Base-by-base conservation (phyloP, 2,888 invertebrate species). In the Eubasilissa splendida region DNA sequence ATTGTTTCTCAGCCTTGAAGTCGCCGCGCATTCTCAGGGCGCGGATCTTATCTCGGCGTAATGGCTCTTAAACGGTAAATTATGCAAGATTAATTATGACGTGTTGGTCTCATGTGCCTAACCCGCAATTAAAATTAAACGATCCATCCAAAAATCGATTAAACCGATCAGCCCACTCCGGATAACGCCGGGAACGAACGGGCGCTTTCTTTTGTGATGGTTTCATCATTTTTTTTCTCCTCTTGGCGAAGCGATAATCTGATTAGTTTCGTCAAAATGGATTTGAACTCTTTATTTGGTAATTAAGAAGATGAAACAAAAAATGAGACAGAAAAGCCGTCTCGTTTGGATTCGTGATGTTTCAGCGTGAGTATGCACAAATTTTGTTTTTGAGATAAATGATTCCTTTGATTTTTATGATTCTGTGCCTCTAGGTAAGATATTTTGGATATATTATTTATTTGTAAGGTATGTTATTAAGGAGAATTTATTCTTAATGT, bases 111-210 rank as follows among this genome's bases (percentile, higher is more conserved):
- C 80, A 70, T 68, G 58, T 60, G 59, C 76, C 66, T 50, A 82
- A 80, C 82, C 82, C 65, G 77, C 79, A 82, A 82, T 82, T 82
- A 82, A 82, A 82, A 82, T 79, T 79, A 79, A 82, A 79, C 82
- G 82, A 82, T 82, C 80, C 77, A 80, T 82, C 82, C 76, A 70
- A 82, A 82, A 82, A 82, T 82, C 82, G 82, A 82, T 82, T 82
- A 82, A 82, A 76, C 65, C 73, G 74, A 77, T 79, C 80, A 68
- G n/a, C 76, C 31, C 76, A 53, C 52, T 76, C 33, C 63, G 65
- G 76, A 5, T 4, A 63, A 74, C 10, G 54, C 60, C 50, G 68
- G 42, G 58, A 68, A 68, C 33, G 77, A 22, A 60, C 60, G 31
- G 42, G 4, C 42, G 42, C 42, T 74, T 33, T 74, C 60, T 59